Evolutionary conservation across 2,888 invertebrate species (phyloP), one percentile per base, ranked within the genome.

Genomic region (Volucella inflata): DNA sequence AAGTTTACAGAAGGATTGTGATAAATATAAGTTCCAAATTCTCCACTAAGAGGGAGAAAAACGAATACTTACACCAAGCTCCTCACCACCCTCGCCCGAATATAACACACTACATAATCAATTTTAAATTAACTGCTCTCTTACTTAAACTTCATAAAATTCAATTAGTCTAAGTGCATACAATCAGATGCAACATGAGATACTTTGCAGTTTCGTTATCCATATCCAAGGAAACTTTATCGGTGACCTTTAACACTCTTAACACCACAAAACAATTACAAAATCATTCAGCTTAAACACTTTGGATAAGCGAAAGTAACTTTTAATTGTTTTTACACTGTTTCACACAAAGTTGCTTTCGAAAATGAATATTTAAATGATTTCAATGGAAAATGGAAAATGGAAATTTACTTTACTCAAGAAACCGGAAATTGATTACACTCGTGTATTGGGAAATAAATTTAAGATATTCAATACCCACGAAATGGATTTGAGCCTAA

Each of bases 341-440:
- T 40, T 57, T 57, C 1, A 57, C 30, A 12, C 38, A 14, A 38
- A 57, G n/a, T 38, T 57, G 10, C 30, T 55, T 38, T 36, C 10
- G 14, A n/a, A 21, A 21, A 30, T 62, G 36, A 62, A 62, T 44
- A 46, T 62, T 62, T 62, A 62, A 62, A 62, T 30, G n/a, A 46
- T 48, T 30, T 30, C 6, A 30, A 30, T 30, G 30, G 30, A 30
- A 6, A 6, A 30, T 30, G 30, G 30, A 30, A n/a, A n/a, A n/a
- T n/a, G n/a, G n/a, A n/a, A 40, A 14, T 42, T 44, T 60, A 10
- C 48, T 30, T 16, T 44, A 40, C 17, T 17, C 10, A 51, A 44
- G 9, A 38, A 40, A 16, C 50, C 71, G 71, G 71, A 71, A 72
- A 72, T 62, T 60, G 60, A 60, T 62, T 60, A 38, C 14, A 50